A percentile compares a stretch with the other conserved stretches of the same genome.
Evolutionary conservation across 2,888 invertebrate genomes (phyloP).

Genomic region (Muschampia plurimacula): DNA sequence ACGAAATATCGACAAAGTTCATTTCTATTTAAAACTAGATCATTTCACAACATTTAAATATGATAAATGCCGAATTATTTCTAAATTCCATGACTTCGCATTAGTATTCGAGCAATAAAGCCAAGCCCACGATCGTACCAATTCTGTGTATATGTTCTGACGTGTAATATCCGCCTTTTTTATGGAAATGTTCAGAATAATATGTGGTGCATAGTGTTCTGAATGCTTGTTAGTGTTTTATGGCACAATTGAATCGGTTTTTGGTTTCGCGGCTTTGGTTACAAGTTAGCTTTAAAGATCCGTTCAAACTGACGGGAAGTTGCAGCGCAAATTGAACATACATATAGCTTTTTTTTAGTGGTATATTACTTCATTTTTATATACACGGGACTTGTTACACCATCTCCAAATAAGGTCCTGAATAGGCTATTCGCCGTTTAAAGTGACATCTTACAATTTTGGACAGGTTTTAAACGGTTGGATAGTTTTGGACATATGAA

Average conservation of each 20-base stretch:
- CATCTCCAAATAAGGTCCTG: too few relatives aligned
- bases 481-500: too few relatives aligned
- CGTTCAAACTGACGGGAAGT: neutral
- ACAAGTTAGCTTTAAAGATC: constrained; percentile 10
- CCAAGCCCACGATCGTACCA: constrained; percentile 38
- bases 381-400: too few relatives aligned
- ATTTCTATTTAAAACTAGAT: constrained; percentile 23
- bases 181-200: constrained; percentile 30
- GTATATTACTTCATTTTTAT: neutral
- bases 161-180: constrained; percentile 34
- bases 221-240: constrained; percentile 33
- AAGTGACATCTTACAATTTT: too few relatives aligned
- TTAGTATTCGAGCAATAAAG: constrained; percentile 39
- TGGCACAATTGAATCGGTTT: constrained; percentile 21
- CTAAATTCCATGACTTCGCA: constrained; percentile 14
- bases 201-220: constrained; percentile 22
- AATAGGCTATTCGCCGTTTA: too few relatives aligned
- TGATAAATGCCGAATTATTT: constrained; percentile 39
- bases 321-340: neutral
- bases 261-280: constrained; percentile 22
- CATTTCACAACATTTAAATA: constrained; percentile 35
- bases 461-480: too few relatives aligned
- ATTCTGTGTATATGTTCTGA: constrained; percentile 11
- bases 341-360: neutral
- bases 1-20: neutral